phyloP scores from a whole-genome alignment of 1,140 invertebrate species.

The Camponotus vicinus region DNA sequence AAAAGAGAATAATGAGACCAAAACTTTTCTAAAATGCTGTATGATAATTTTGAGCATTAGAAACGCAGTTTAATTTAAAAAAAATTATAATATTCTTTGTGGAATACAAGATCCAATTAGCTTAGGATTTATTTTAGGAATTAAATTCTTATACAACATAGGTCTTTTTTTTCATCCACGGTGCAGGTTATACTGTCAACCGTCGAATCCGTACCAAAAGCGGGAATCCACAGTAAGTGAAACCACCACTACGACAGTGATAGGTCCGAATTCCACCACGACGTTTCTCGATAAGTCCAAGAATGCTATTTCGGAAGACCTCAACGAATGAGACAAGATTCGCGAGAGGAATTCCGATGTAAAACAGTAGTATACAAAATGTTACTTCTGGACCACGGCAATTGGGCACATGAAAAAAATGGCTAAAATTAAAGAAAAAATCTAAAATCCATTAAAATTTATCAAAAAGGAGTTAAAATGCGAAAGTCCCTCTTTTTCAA shows the following conservation, averaged over 20 bases:
- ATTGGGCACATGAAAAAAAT: too few species aligned
- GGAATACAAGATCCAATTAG: not conserved
- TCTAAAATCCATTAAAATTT: too few species aligned
- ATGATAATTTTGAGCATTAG: not conserved
- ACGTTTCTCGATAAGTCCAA: slow-evolving; percentile 81
- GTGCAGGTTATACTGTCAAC: slow-evolving; percentile 88
- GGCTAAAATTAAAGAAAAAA: too few species aligned
- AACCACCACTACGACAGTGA: slow-evolving; percentile 90
- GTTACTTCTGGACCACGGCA: too few species aligned
- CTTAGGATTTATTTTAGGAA: not conserved
- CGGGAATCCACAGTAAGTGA: slow-evolving; percentile 90
- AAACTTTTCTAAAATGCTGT: not conserved
- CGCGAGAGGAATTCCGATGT: not conserved
- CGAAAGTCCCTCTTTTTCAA: too few species aligned
- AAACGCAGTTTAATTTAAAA: not conserved
- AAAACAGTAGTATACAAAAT: not conserved
- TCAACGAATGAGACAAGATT: slow-evolving; percentile 57
- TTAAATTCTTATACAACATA: not conserved
- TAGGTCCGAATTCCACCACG: slow-evolving; percentile 83
- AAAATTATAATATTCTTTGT: not conserved
- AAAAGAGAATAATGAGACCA: not conserved
- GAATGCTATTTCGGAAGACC: slow-evolving; percentile 79
- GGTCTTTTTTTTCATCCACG: slow-evolving; percentile 11
- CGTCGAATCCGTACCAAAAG: slow-evolving; percentile 87
- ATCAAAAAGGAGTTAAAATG: too few species aligned